Base-by-base conservation (phyloP, 2,113 vertebrate species). In the Tychaedon coryphoeus region DNA sequence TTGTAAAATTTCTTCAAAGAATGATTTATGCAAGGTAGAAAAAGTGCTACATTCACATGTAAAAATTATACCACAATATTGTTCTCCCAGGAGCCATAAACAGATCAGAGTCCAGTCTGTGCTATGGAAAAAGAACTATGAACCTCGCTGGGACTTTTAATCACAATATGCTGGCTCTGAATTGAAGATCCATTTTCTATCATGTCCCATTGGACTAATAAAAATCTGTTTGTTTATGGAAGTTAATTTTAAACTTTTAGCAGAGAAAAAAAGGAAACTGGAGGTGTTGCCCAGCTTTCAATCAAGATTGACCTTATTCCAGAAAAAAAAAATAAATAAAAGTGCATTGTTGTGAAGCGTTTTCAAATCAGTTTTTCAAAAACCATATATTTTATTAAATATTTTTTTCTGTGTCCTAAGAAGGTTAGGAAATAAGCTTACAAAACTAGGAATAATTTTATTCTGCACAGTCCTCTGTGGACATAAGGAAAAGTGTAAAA, bases 111-210 rank as follows among this genome's bases (percentile, higher is more conserved):
- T 96, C 95, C 94, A 96, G 86, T 97, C 89, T 96, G 84, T 96
- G 71, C 70, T 95, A 71, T 47, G 84, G 93, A 97, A 97, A 97
- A 84, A 97, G 93, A 98, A 83, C 96, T 97, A 92, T 70, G 64
- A 93, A 97, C 67, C 95, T 96, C 95, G 94, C 25, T 74, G 94
- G 96, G 67, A 96, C 89, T 97, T 97, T 97, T 97, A 97, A 96
- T 96, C 93, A 96, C 72, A 97, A 95, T 94, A 93, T 85, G 36
- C 47, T 67, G 15, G 81, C 86, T 95, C 79, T 90, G 94, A 97
- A 93, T 91, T 97, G 96, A 98, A 97, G 95, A 97, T 96, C 83
- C 78, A 96, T 96, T 97, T 98, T 95, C 73, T 85, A 81, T 86
- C 87, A 92, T 54, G 17, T 87, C 93, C 94, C 83, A 77, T 22